phyloP scores from a whole-genome alignment of 2,797 vertebrate genomes.

The Melanogrammus aeglefinus region DNA sequence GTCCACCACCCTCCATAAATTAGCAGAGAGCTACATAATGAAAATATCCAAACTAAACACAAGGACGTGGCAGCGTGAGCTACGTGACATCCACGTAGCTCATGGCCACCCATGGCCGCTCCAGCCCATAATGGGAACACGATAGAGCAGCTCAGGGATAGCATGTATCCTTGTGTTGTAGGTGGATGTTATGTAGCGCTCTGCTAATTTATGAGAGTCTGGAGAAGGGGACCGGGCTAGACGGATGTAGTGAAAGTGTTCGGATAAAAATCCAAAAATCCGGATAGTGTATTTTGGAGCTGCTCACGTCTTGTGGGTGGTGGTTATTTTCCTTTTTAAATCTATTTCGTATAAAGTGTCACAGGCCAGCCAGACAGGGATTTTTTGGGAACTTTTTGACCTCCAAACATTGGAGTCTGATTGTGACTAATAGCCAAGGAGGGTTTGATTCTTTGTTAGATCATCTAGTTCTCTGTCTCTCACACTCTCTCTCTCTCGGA shows the following conservation, averaged over 20 bases:
- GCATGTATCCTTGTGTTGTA: conserved; percentile 27
- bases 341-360: conserved; percentile 64
- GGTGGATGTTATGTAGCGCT: conserved; percentile 11
- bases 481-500: conserved; percentile 10
- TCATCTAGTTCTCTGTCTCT: conserved; percentile 21
- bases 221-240: conserved; percentile 2
- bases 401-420: conserved; percentile 36
- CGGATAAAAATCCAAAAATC: no score
- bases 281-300: conserved; percentile 48
- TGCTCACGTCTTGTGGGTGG: conserved; percentile 34
- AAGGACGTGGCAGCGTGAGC: no score
- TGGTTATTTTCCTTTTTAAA: conserved; percentile 36
- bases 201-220: conserved; percentile 41
- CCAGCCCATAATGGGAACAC: no score
- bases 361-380: conserved; percentile 46
- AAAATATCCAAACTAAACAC: no score
- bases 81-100: no score
- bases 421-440: conserved; percentile 44
- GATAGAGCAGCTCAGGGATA: conserved; percentile 11
- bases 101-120: no score
- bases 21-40: no score
- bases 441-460: conserved; percentile 49
- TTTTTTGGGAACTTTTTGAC: conserved; percentile 33
- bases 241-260: not conserved
- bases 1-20: no score